Conservation (phyloP, 2,113 vertebrate genomes). For the Ameiurus melas region DNA sequence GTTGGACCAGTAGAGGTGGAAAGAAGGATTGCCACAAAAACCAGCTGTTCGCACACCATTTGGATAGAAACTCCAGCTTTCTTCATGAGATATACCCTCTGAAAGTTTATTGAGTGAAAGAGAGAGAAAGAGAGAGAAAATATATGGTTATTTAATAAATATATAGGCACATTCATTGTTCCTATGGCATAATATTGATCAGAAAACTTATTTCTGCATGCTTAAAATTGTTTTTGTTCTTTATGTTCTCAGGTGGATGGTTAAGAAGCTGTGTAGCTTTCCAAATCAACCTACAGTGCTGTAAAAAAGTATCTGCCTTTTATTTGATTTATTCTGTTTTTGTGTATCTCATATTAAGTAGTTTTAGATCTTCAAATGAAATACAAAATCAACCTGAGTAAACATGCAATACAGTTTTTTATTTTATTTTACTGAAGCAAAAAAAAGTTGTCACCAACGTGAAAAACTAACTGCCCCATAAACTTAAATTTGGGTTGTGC, state of each 20-base stretch:
- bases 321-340: no score
- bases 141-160: not conserved
- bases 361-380: no score
- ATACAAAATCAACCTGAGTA: no score
- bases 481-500: no score
- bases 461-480: no score
- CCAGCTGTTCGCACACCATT: conserved; percentile 95
- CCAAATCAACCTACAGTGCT: not conserved
- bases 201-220: not conserved
- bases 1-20: conserved; percentile 98
- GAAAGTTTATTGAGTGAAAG: conserved; percentile 45
- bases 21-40: conserved; percentile 98
- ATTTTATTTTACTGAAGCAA: no score
- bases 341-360: no score
- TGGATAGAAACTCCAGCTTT: conserved; percentile 98
- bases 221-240: not conserved
- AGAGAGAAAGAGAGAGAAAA: conserved; percentile 1
- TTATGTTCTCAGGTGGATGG: not conserved
- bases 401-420: no score
- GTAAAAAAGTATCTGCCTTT: no score
- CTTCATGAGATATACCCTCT: conserved; percentile 94
- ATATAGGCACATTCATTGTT: not conserved
- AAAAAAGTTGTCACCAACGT: no score
- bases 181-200: not conserved
- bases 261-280: not conserved